Base-by-base conservation (phyloP, 2,113 vertebrate species). In the Chrysemys picta region DNA sequence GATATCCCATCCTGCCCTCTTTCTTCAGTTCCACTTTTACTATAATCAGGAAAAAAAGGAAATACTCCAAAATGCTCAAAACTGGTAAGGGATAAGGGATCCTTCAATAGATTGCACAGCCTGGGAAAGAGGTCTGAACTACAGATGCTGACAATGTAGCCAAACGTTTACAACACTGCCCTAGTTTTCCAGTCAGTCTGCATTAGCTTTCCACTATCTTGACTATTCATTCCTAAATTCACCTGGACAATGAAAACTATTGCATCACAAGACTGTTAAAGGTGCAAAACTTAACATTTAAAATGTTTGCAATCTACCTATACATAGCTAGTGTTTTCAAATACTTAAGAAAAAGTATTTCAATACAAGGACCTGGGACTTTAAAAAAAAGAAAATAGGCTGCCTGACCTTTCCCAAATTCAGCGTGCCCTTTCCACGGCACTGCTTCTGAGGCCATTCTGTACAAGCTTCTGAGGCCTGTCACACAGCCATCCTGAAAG, bases 401-500 rank as follows among this genome's bases (percentile, higher is more conserved):
- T 80, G 57, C 84, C 93, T 87, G 35, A 92, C 59, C 65, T 47
- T 53, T 88, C 89, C 88, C 85, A 94, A 88, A 84, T 62, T 87
- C 93, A 88, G 78, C 49, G 38, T 95, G 90, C 93, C 91, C 94
- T 93, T 93, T 97, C 78, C 49, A 8, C 93, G 88, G 88, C 88
- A 90, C 42, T 91, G 80, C 95, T 96, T 96, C 84, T 92, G 4
- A 3, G 89, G 88, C 78, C 91, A 94, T 92, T 97, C 95, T 97
- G 91, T 52, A 93, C 83, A 85, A 90, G 91, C 91, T 96, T 93
- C 94, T 42, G 47, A 29, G 84, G 31, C 42, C 84, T 95, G 96
- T 96, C 95, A 96, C 82, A 84, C 31, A 95, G 95, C 89, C 97
- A 93, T 92, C 62, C 91, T 93, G 92, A 97, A 97, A 96, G 80